phyloP scores from a whole-genome alignment of 2,888 invertebrate species.

The Calephelis perditalis region DNA sequence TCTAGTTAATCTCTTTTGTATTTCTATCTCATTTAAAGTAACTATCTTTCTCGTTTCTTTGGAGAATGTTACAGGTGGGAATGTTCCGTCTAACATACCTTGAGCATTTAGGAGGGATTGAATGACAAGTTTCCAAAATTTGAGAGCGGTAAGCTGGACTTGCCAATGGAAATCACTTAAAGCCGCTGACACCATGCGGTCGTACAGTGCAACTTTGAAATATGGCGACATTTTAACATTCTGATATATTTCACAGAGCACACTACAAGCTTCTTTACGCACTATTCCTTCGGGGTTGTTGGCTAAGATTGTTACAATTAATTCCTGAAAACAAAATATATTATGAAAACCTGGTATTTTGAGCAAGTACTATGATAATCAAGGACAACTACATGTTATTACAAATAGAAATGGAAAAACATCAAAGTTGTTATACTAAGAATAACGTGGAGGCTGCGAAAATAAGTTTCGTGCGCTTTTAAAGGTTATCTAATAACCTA shows the following conservation, averaged over 20 bases:
- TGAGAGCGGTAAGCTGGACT: constrained; percentile 84
- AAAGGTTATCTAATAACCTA: too few species aligned
- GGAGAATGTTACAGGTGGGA: constrained; percentile 88
- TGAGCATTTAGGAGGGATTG: constrained; percentile 82
- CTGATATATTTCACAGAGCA: constrained; percentile 82
- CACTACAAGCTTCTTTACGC: constrained; percentile 83
- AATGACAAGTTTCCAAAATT: constrained; percentile 85
- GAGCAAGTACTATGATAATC: too few species aligned
- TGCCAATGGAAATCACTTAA: constrained; percentile 89
- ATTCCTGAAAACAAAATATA: constrained; percentile 51
- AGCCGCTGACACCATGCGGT: constrained; percentile 82
- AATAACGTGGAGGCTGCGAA: too few species aligned
- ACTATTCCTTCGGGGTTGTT: constrained; percentile 88
- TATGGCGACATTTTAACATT: constrained; percentile 78
- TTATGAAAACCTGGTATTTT: background rate
- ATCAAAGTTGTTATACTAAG: too few species aligned
- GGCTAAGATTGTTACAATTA: constrained; percentile 76
- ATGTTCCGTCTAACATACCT: constrained; percentile 90
- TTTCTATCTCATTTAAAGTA: constrained; percentile 82
- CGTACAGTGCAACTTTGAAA: constrained; percentile 76
- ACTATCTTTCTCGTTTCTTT: constrained; percentile 88
- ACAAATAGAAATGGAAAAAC: too few species aligned
- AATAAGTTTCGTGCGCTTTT: too few species aligned
- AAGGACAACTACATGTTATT: too few species aligned
- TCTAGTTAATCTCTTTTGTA: constrained; percentile 80